Conservation (phyloP, 2,888 invertebrate species). For the Netelia melanura region DNA sequence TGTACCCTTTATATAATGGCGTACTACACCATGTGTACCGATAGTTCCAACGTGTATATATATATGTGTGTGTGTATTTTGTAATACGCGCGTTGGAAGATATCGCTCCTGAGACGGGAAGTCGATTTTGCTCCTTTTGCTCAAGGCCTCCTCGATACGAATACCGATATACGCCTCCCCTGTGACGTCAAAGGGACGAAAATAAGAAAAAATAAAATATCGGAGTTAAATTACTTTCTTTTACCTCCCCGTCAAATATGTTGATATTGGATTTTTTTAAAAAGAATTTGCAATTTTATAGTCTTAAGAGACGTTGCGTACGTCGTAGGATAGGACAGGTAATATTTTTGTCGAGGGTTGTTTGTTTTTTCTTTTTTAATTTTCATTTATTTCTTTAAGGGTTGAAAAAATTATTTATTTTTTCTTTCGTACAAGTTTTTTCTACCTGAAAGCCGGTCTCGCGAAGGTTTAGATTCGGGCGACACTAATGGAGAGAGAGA, state of each 20-base stretch:
- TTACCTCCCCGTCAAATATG: too few species aligned
- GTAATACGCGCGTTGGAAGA: constrained; percentile 23
- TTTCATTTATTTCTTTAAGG: too few species aligned
- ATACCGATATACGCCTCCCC: not conserved
- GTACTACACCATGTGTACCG: not conserved
- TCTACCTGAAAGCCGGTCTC: not conserved
- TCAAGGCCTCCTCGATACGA: not conserved
- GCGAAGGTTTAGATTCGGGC: not conserved
- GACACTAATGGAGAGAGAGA: not conserved
- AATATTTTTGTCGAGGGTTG: too few species aligned
- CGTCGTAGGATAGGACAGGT: too few species aligned
- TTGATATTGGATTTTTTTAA: too few species aligned
- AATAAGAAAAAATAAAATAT: not conserved
- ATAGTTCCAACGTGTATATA: not conserved
- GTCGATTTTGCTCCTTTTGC: constrained; percentile 39
- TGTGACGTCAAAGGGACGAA: not conserved
- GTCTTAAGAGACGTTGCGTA: too few species aligned
- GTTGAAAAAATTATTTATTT: not conserved
- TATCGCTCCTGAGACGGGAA: constrained; percentile 38
- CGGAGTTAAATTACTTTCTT: too few species aligned
- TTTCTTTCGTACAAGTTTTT: not conserved
- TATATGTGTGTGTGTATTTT: not conserved
- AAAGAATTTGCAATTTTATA: too few species aligned
- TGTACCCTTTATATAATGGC: constrained; percentile 14
- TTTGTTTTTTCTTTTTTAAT: too few species aligned